These are phyloP conservation scores for Steatornis caripensis DNA, from an alignment of 2,113 vertebrate genomes.

Conservation along the genomic window DNA sequence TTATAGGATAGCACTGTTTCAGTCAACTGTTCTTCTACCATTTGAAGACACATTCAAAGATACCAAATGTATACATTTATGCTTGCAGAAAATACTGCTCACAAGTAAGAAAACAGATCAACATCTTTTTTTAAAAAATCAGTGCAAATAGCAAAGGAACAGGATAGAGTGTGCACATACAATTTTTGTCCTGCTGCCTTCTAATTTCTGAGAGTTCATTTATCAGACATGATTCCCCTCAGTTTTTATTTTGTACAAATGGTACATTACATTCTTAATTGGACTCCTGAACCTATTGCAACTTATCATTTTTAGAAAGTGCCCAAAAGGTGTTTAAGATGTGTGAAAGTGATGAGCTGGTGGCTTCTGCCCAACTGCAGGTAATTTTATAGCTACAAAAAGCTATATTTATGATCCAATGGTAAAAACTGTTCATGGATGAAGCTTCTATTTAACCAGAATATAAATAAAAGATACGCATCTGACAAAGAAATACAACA, in stretches of 20 bases:
- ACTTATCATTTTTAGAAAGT: neutral
- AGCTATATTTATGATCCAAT: neutral
- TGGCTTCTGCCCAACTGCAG: neutral
- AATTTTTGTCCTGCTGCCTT: neutral
- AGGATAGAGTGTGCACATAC: neutral
- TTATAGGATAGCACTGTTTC: neutral
- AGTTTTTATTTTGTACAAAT: neutral
- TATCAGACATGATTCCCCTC: neutral
- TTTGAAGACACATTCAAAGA: neutral
- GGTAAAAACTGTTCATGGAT: neutral
- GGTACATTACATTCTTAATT: neutral
- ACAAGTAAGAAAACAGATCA: neutral
- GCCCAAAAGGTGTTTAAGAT: neutral
- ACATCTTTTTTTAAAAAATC: neutral
- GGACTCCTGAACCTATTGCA: neutral
- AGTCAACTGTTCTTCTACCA: neutral
- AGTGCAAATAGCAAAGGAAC: neutral
- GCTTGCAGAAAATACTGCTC: neutral
- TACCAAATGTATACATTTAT: neutral
- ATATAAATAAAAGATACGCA: slow-evolving; percentile 24
- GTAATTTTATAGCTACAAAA: slow-evolving; percentile 28
- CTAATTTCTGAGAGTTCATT: neutral
- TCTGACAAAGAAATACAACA: neutral
- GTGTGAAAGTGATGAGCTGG: neutral
- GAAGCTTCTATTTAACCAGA: neutral